Base-by-base conservation (phyloP, 2,113 vertebrate genomes). In the Geococcyx californianus region DNA sequence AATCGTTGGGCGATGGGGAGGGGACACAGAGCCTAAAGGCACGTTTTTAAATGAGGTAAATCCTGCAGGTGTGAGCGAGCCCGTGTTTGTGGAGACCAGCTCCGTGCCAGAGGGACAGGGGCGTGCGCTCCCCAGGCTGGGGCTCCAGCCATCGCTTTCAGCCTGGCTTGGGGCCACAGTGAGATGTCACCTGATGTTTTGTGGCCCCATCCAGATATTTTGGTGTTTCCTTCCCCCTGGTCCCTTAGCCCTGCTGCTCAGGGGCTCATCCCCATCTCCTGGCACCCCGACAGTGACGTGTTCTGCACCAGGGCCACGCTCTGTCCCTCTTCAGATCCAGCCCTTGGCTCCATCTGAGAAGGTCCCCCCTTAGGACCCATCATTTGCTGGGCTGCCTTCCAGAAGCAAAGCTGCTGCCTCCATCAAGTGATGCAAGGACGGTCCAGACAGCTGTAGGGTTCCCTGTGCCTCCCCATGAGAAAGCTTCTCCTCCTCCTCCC, bases 21-120 rank as follows among this genome's bases (percentile, higher is more conserved):
- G 20, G 42, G 8, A 62, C 36, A 10, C 13, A 4, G 14, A 69
- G 76, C 72, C 78, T 72, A 40, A 76, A 86, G 31, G 42, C 14
- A 16, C 73, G 84, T 89, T 49, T 13, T 33, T 26, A 67, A 87
- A 94, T 77, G 94, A 95, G 94, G 94, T 89, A 82, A 33, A 76
- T 64, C 73, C 83, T 69, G 88, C 87, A 94, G 93, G 78, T 90
- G 93, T 9, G 10, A 67, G 73, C 44, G 11, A 67, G 73, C 44
- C 16, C 18, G 24, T 7, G 5, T 64, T 88, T 33, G 23, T 15
- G 67, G 76, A 73, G 29, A 70, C 55, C 78, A 80, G 87, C 85
- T 93, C 92, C 0, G 4, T 80, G 94, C 60, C 83, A 87, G 69
- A 72, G 34, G 40, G 15, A 70, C 52, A 36, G 58, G 56, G 58